phyloP scores from a whole-genome alignment of 2,113 vertebrate species.

The Cisticola juncidis region DNA sequence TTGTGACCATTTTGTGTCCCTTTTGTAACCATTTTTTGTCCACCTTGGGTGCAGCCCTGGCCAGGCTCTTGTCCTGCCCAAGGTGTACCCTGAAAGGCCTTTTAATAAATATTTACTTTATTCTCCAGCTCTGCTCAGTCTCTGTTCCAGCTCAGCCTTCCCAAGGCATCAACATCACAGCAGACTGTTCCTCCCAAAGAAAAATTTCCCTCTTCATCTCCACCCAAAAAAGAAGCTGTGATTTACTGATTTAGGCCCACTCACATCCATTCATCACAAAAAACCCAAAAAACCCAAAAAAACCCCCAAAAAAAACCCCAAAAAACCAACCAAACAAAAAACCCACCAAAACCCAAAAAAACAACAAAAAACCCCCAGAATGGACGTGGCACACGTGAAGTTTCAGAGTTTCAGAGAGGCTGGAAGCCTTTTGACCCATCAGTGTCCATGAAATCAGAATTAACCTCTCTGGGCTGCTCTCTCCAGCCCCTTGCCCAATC shows the following conservation, averaged over 20 bases:
- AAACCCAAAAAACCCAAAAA: background rate
- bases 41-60: background rate
- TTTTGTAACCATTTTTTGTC: background rate
- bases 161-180: background rate
- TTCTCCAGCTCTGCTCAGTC: background rate
- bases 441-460: background rate
- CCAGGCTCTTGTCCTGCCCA: background rate
- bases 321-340: background rate
- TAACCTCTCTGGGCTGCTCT: background rate
- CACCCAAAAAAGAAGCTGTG: background rate
- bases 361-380: background rate
- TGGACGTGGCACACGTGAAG: rapidly evolving
- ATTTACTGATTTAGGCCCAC: background rate
- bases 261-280: background rate
- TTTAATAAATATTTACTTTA: background rate
- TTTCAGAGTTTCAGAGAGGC: background rate
- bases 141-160: background rate
- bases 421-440: background rate
- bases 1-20: background rate
- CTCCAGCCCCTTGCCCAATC: background rate
- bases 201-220: background rate
- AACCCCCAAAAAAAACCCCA: background rate
- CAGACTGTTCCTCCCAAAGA: background rate
- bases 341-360: too few species aligned
- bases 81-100: background rate